Percentiles rank a stretch among this genome's conserved stretches.
These are phyloP conservation scores for Chalcis sispes DNA, from an alignment of 2,888 invertebrate species.

Conservation along the genomic window DNA sequence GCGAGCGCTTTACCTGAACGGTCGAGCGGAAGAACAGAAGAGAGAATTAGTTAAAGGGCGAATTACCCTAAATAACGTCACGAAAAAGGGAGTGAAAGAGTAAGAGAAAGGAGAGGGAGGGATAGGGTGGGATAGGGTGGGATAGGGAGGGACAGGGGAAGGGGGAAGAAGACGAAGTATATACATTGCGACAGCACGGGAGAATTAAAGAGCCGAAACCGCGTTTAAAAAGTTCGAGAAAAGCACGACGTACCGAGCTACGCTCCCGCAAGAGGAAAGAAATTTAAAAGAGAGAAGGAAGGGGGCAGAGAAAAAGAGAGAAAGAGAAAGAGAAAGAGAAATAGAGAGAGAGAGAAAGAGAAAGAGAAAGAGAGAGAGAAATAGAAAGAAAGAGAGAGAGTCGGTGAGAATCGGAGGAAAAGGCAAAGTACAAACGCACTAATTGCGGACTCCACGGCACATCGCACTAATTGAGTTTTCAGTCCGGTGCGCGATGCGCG, in stretches of 20 bases:
- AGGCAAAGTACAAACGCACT: constrained; percentile 56
- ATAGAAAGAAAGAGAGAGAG: background rate
- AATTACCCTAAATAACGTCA: constrained; percentile 25
- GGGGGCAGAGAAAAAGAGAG: too few species aligned
- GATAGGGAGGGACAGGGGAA: constrained; percentile 2
- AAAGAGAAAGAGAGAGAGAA: constrained; percentile 13
- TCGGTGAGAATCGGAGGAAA: constrained; percentile 7
- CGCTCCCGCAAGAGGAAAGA: constrained; percentile 31
- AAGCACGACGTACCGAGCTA: too few species aligned
- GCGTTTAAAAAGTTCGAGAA: constrained; percentile 45
- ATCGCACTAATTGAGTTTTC: constrained; percentile 59
- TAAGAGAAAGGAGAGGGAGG: background rate
- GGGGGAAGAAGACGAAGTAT: background rate
- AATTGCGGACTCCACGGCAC: constrained; percentile 54
- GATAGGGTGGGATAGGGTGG: background rate
- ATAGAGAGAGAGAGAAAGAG: background rate
- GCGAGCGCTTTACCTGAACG: too few species aligned
- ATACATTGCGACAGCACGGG: background rate
- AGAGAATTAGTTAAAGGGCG: background rate
- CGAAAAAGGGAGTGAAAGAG: too few species aligned
- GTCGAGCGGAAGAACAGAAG: too few species aligned
- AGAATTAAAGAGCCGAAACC: constrained; percentile 45
- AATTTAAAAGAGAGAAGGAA: constrained; percentile 45
- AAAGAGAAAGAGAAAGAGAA: background rate
- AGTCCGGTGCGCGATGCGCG: constrained; percentile 39